These are phyloP conservation scores for Charaxes varanes DNA, from an alignment of 1,140 invertebrate genomes.

Conservation along the genomic window DNA sequence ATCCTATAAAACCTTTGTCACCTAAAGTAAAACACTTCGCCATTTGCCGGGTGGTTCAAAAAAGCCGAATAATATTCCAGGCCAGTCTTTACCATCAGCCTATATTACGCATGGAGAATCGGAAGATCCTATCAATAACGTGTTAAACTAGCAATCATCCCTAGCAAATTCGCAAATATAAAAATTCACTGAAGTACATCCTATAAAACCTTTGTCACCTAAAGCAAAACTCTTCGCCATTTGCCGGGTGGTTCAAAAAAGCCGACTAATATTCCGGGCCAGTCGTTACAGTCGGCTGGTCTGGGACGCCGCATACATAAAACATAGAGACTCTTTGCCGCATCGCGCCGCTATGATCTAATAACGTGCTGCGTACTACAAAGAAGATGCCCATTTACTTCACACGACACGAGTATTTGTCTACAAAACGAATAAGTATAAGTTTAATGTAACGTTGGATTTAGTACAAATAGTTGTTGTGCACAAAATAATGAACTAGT, in stretches of 20 bases:
- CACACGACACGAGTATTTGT: constrained; percentile 4
- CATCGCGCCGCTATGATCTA: constrained; percentile 32
- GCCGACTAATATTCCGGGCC: constrained; percentile 24
- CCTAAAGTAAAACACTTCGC: constrained; percentile 11
- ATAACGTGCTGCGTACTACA: constrained; percentile 26
- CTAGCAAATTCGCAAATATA: too few species aligned
- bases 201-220: constrained; percentile 10
- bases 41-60: constrained; percentile 17
- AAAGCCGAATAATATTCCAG: constrained; percentile 26
- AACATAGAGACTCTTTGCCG: constrained; percentile 31
- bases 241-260: constrained; percentile 20
- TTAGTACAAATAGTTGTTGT: too few species aligned
- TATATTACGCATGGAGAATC: too few species aligned
- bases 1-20: constrained; percentile 12
- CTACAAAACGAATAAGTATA: too few species aligned
- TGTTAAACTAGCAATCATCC: too few species aligned
- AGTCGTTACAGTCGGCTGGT: constrained; percentile 23
- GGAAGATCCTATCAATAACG: too few species aligned
- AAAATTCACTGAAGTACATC: too few species aligned
- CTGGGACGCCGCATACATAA: constrained; percentile 32
- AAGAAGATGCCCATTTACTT: constrained; percentile 3
- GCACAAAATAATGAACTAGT: too few species aligned
- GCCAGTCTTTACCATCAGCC: constrained; percentile 23
- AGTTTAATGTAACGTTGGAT: too few species aligned
- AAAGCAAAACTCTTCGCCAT: constrained; percentile 13